These are phyloP conservation scores for Parelbella ahira DNA, from an alignment of 2,888 invertebrate genomes.

Conservation along the genomic window DNA sequence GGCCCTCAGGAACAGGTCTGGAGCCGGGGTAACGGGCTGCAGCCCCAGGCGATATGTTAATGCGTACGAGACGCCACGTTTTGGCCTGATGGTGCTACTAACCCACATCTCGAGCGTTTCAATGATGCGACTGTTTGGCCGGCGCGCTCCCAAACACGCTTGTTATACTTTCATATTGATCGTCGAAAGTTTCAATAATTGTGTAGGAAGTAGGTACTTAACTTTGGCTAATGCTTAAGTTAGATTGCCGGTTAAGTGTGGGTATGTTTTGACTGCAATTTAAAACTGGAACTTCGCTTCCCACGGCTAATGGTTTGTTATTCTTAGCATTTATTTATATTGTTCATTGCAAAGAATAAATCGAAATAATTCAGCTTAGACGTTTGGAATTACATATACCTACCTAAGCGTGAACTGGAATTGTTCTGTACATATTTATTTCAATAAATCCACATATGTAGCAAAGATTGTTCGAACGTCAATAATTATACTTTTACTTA, in stretches of 20 bases:
- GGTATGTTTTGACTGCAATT: slow-evolving; percentile 16
- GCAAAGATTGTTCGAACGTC: no score
- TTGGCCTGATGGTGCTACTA: slow-evolving; percentile 55
- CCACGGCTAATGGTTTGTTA: neutral
- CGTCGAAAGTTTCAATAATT: slow-evolving; percentile 63
- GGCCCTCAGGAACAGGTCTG: slow-evolving; percentile 63
- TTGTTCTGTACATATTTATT: no score
- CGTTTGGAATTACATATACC: no score
- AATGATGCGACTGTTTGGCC: slow-evolving; percentile 70
- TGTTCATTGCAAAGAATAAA: no score
- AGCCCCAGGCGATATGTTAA: slow-evolving; percentile 71
- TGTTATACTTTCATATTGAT: slow-evolving; percentile 75
- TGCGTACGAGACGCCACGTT: slow-evolving; percentile 36
- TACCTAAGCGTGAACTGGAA: no score
- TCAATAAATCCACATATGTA: no score
- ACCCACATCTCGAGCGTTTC: slow-evolving; percentile 67
- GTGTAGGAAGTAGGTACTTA: slow-evolving; percentile 46
- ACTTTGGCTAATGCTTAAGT: slow-evolving; percentile 11
- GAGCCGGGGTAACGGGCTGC: slow-evolving; percentile 64
- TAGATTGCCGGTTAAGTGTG: slow-evolving; percentile 5
- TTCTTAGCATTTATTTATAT: no score
- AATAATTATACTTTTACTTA: no score
- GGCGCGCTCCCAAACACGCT: slow-evolving; percentile 67
- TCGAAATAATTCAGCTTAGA: no score
- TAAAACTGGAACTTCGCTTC: slow-evolving; percentile 7